phyloP scores from a whole-genome alignment of 23 tunicate species.

The Clavelina lepadiformis region DNA sequence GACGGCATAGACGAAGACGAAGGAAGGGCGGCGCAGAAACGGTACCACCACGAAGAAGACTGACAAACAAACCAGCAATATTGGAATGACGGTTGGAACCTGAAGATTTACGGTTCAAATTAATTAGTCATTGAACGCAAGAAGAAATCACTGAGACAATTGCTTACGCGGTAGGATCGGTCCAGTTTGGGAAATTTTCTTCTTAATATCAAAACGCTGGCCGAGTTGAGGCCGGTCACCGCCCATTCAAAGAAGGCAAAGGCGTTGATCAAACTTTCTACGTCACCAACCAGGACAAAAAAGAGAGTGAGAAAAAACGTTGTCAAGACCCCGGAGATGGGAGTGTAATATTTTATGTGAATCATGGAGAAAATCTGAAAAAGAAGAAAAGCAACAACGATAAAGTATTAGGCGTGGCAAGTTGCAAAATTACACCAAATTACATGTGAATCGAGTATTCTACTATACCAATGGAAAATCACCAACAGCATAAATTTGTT shows the following conservation, averaged over 20 bases:
- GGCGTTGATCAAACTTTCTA: slow-evolving; percentile 46
- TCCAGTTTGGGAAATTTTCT: slow-evolving; percentile 40
- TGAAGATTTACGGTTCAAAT: too few species aligned
- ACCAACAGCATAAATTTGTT: too few species aligned
- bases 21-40: slow-evolving; percentile 17
- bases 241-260: slow-evolving; percentile 30
- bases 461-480: too few species aligned
- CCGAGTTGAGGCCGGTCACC: slow-evolving; percentile 37
- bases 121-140: too few species aligned
- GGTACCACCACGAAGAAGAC: slow-evolving; percentile 10
- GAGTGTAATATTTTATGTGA: slow-evolving; percentile 30
- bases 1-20: slow-evolving; percentile 13
- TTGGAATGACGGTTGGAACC: slow-evolving; percentile 18
- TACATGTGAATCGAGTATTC: too few species aligned
- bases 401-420: too few species aligned
- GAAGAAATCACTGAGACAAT: not conserved
- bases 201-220: slow-evolving; percentile 41
- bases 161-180: slow-evolving; percentile 42
- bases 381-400: too few species aligned
- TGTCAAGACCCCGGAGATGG: slow-evolving; percentile 24
- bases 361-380: slow-evolving; percentile 30
- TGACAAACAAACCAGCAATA: not conserved
- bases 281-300: slow-evolving; percentile 27
- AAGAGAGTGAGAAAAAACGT: slow-evolving; percentile 8
- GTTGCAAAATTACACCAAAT: too few species aligned